phyloP scores from a whole-genome alignment of 2,113 vertebrate species.

The Clupea harengus region DNA sequence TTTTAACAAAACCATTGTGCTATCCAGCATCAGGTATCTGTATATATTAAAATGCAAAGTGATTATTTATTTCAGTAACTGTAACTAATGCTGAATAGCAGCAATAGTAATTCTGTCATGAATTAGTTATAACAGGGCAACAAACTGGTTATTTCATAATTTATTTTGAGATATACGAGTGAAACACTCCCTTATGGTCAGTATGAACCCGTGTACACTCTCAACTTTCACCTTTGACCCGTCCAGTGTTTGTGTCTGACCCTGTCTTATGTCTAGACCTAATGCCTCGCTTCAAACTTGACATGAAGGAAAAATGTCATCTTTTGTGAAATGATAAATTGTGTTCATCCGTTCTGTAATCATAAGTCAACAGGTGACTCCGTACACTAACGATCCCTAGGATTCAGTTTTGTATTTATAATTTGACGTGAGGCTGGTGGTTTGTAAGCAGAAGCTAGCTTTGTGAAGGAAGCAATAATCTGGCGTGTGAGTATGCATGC shows the following conservation, averaged over 20 bases:
- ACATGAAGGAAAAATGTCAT: background rate
- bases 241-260: background rate
- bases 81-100: slow-evolving; percentile 26
- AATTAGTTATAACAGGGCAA: background rate
- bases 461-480: background rate
- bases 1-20: slow-evolving; percentile 32
- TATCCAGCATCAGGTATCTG: slow-evolving; percentile 39
- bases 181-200: slow-evolving; percentile 1
- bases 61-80: slow-evolving; percentile 44
- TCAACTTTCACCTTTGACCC: background rate
- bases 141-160: slow-evolving; percentile 8
- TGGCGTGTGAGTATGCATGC: background rate
- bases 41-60: slow-evolving; percentile 30
- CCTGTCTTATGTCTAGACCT: background rate
- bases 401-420: background rate
- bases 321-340: no score
- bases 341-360: background rate
- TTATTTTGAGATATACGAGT: background rate
- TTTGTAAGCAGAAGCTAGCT: background rate
- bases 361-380: background rate
- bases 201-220: background rate
- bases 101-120: background rate
- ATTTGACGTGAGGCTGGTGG: background rate
- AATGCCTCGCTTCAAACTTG: background rate
- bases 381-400: background rate